These are phyloP conservation scores for Typhlichthys eigenmanni DNA, from an alignment of 2,797 vertebrate genomes.

Conservation along the genomic window DNA sequence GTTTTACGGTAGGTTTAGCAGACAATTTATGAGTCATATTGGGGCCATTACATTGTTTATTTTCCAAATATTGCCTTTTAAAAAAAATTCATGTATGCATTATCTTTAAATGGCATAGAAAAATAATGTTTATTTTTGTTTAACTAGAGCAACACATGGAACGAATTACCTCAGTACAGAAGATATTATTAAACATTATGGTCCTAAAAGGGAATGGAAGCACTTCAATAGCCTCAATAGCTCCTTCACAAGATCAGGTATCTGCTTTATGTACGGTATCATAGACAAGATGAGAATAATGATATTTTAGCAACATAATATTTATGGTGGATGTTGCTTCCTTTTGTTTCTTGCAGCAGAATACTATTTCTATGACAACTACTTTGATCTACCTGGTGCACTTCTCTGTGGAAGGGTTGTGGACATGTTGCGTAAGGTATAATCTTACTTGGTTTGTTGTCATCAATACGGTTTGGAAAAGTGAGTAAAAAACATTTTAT, in stretches of 20 bases:
- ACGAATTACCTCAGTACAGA: conserved; percentile 83
- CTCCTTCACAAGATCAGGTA: conserved; percentile 90
- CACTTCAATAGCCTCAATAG: conserved; percentile 86
- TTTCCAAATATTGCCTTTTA: neutral
- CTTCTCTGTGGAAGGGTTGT: conserved; percentile 90
- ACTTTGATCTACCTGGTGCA: conserved; percentile 94
- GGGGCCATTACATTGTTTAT: neutral
- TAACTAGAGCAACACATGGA: conserved; percentile 87
- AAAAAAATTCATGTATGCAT: neutral
- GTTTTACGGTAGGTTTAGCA: conserved; percentile 83
- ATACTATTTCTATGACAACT: conserved; percentile 96
- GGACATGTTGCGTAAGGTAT: conserved; percentile 90
- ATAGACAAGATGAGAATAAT: neutral
- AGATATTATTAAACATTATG: conserved; percentile 83
- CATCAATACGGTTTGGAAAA: neutral
- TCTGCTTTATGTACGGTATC: conserved; percentile 3
- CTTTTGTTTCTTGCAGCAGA: conserved; percentile 80
- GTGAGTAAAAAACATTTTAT: conserved; percentile 17
- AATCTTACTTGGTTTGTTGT: conserved; percentile 2
- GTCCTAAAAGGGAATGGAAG: conserved; percentile 86
- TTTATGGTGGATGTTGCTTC: neutral
- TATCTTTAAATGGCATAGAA: conserved; percentile 1
- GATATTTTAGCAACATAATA: neutral
- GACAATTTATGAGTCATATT: neutral
- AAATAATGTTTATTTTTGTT: conserved; percentile 15